phyloP scores from a whole-genome alignment of 2,113 vertebrate genomes.

The Arizona elegans region DNA sequence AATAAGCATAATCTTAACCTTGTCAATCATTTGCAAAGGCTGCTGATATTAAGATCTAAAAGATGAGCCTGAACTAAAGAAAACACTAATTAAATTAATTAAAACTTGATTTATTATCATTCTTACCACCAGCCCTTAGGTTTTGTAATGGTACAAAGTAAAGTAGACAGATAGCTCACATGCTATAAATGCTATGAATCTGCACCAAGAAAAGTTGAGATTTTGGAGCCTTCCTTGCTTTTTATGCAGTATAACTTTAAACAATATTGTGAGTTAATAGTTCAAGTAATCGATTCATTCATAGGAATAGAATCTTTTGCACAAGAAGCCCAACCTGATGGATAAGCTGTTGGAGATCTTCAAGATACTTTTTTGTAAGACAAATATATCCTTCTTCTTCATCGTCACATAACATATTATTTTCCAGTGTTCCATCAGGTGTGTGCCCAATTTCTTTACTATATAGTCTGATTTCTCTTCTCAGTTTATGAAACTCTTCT shows the following conservation, averaged over 20 bases:
- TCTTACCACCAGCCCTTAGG: too few relatives aligned
- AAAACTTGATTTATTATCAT: not conserved
- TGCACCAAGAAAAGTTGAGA: not conserved
- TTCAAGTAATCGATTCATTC: not conserved
- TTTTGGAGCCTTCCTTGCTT: not conserved
- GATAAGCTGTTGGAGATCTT: slow-evolving; percentile 60
- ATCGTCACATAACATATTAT: slow-evolving; percentile 59
- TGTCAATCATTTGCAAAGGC: not conserved
- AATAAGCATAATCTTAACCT: not conserved
- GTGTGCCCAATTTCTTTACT: slow-evolving; percentile 64
- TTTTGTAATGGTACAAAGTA: not conserved
- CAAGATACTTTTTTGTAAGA: slow-evolving; percentile 66
- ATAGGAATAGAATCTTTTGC: not conserved
- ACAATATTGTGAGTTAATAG: not conserved
- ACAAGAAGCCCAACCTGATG: slow-evolving; percentile 46
- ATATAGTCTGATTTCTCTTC: slow-evolving; percentile 52
- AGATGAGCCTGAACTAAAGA: not conserved
- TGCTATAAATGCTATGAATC: not conserved
- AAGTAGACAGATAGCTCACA: not conserved
- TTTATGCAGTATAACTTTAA: not conserved
- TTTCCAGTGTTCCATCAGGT: slow-evolving; percentile 65
- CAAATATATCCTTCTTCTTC: slow-evolving; percentile 52
- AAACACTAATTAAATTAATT: not conserved
- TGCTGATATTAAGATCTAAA: not conserved
- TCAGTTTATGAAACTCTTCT: slow-evolving; percentile 58